Conservation (phyloP, 2,888 invertebrate species). For the Cataglyphis cursor region DNA sequence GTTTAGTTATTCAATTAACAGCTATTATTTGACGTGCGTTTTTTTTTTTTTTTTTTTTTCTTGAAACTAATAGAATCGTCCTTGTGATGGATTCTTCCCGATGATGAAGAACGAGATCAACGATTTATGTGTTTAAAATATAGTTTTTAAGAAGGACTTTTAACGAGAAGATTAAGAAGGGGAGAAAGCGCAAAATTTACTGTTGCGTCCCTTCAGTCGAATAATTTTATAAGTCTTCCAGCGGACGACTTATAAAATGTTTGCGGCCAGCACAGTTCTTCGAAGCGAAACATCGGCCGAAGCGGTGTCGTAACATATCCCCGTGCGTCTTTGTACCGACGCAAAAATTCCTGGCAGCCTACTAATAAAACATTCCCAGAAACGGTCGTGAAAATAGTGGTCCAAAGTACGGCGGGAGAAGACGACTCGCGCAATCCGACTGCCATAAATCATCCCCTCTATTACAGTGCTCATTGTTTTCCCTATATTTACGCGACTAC, state of each 20-base stretch:
- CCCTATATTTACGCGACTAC: not conserved
- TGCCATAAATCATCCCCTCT: not conserved
- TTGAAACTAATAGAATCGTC: not conserved
- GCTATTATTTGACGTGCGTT: not conserved
- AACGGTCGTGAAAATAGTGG: slow-evolving; percentile 71
- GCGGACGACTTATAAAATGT: slow-evolving; percentile 46
- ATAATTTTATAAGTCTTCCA: slow-evolving; percentile 66
- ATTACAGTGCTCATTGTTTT: not conserved
- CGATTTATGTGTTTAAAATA: not conserved
- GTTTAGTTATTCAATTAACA: not conserved
- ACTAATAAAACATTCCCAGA: slow-evolving; percentile 75
- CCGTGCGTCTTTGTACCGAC: slow-evolving; percentile 65
- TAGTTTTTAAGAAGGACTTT: not conserved
- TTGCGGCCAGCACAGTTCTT: slow-evolving; percentile 68
- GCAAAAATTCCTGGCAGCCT: slow-evolving; percentile 73
- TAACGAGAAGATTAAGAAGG: not conserved
- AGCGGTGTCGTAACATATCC: slow-evolving; percentile 72
- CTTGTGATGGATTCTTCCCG: not conserved
- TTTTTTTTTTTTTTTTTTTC: not conserved
- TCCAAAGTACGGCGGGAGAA: slow-evolving; percentile 44
- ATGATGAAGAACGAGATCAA: not conserved
- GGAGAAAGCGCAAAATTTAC: slow-evolving; percentile 1
- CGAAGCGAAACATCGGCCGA: slow-evolving; percentile 70
- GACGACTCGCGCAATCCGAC: not conserved
- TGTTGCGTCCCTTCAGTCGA: slow-evolving; percentile 2